Evolutionary conservation across 1,140 invertebrate species (phyloP).

Genomic region (Nixonia krombeini): DNA sequence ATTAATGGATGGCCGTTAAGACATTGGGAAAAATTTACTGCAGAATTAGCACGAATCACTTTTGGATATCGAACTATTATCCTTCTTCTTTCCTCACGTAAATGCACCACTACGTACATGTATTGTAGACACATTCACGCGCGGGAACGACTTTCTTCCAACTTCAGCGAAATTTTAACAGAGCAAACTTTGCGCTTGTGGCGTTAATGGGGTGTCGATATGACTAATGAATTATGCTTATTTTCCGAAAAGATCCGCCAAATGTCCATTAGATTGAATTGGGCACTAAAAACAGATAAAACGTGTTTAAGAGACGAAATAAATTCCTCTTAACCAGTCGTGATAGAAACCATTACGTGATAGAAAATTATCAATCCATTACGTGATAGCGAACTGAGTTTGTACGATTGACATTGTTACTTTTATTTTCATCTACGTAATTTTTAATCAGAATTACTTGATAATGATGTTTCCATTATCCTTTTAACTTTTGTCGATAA

Average conservation of each 20-base stretch:
- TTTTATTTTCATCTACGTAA: no score
- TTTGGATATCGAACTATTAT: constrained; percentile 25
- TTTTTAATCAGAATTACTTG: no score
- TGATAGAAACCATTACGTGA: not conserved
- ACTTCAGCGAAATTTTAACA: constrained; percentile 20
- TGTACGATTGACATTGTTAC: no score
- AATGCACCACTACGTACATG: constrained; percentile 11
- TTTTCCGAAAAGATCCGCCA: constrained; percentile 8
- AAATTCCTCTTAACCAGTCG: not conserved
- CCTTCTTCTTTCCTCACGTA: not conserved
- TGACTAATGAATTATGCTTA: constrained; percentile 15
- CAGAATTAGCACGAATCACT: constrained; percentile 29
- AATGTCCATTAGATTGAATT: constrained; percentile 29
- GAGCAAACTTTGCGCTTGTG: constrained; percentile 7
- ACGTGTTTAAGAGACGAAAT: constrained; percentile 4
- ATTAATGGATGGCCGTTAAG: constrained; percentile 35
- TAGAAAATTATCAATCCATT: constrained; percentile 2
- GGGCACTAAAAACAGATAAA: constrained; percentile 22
- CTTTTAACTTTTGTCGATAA: no score
- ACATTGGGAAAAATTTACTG: constrained; percentile 30
- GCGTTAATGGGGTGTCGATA: constrained; percentile 10
- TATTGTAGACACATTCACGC: constrained; percentile 16
- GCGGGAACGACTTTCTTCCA: constrained; percentile 10
- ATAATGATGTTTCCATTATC: no score
- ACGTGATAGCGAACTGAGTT: no score